These are phyloP conservation scores for Cyanoramphus novaezelandiae DNA, from an alignment of 2,113 vertebrate species.

Conservation along the genomic window DNA sequence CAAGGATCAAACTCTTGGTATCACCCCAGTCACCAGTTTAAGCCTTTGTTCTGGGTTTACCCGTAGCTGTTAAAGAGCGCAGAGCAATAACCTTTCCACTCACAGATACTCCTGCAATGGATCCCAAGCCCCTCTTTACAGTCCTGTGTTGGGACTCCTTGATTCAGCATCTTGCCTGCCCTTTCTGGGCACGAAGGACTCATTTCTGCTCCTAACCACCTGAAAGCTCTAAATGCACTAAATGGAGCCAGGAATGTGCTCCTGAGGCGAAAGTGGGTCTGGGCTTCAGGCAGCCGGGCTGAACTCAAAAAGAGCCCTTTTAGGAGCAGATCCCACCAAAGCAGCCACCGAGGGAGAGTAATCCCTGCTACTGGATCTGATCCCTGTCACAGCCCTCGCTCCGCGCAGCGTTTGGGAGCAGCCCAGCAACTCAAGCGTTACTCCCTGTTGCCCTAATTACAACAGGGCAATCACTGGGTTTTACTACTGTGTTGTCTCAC, in stretches of 20 bases:
- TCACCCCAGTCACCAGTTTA: neutral
- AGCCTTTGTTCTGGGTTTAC: neutral
- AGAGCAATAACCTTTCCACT: neutral
- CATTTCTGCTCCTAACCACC: neutral
- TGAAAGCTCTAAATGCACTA: neutral
- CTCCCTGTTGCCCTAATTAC: conserved; percentile 5
- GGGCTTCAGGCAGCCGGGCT: neutral
- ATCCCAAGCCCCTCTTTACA: neutral
- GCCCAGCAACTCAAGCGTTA: neutral
- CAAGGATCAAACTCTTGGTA: neutral
- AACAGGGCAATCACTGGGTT: neutral
- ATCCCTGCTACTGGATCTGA: neutral
- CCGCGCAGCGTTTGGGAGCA: neutral
- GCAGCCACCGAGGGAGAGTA: fast-evolving
- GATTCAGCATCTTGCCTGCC: neutral
- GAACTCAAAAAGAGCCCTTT: neutral
- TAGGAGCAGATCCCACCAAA: neutral
- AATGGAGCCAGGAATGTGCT: neutral
- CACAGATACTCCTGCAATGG: neutral
- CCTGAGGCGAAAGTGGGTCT: neutral
- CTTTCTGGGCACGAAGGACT: neutral
- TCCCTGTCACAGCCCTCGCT: neutral
- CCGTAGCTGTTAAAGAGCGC: neutral
- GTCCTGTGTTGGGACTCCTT: neutral
- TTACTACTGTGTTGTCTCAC: neutral